Conservation (phyloP, 2,113 vertebrate genomes). For the Xiphophorus maculatus region DNA sequence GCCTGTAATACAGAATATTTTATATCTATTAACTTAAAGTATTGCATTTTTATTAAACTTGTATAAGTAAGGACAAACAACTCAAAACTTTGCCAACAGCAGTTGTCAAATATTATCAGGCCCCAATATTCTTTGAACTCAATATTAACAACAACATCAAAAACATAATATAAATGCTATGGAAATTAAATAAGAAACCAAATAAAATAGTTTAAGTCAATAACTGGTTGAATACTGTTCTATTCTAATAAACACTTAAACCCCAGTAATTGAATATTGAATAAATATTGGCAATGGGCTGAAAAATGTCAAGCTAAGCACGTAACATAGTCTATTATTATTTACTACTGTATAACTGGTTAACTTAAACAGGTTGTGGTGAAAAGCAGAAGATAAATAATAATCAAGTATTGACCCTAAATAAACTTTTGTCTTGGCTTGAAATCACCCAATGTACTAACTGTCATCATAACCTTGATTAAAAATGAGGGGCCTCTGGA, state of each 20-base stretch:
- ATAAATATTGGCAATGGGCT: background rate
- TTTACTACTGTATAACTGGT: background rate
- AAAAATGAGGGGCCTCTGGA: slow-evolving; percentile 35
- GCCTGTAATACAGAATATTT: no score
- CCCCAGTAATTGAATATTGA: background rate
- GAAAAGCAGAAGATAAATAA: background rate
- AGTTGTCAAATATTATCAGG: background rate
- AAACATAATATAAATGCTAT: background rate
- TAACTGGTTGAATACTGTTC: background rate
- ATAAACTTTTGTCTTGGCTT: background rate
- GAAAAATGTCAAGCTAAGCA: background rate
- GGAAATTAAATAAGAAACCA: background rate
- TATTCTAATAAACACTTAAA: background rate
- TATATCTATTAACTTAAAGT: no score
- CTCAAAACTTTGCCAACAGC: background rate
- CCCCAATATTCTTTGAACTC: background rate
- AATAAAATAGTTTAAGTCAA: background rate
- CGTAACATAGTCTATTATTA: background rate
- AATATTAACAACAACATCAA: background rate
- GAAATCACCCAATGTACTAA: background rate
- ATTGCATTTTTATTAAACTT: background rate
- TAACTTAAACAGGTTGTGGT: background rate
- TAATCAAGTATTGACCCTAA: background rate
- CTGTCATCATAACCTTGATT: background rate
- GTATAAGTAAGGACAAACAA: background rate